Base-by-base conservation (phyloP, 2,888 invertebrate genomes). In the Thalpophila matura region DNA sequence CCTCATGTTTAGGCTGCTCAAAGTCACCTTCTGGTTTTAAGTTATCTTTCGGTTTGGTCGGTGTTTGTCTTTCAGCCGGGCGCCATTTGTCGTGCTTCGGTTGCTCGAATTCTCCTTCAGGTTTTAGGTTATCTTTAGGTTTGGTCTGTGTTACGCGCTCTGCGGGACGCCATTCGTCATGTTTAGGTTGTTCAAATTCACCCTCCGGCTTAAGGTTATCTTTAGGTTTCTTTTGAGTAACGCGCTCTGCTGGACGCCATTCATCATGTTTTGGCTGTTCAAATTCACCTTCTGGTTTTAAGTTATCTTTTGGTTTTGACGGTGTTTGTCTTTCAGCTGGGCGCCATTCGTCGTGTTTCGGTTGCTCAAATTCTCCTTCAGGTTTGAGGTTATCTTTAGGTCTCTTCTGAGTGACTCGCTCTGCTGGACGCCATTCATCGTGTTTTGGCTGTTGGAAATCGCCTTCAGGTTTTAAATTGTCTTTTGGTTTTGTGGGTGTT, bases 221-320 rank as follows among this genome's bases (percentile, higher is more conserved):
- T 3, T 89, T 76, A 0, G 92, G 95, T 68, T 87, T 93, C 9
- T 84, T 91, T 0, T 7, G 64, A 0, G 43, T 51, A 4, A 9
- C 50, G 0, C 68, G 27, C 6, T 74, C 69, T 1, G 66, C 69
- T 0, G 69, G 69, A 1, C 55, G 62, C 70, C 70, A 70, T 22
- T 63, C 38, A 0, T 77, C 78, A 0, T 66, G 64, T 5, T 73
- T 73, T 78, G 38, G 82, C 82, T 72, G 59, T 85, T 82, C 74
- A 74, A 59, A 93, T 74, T 74, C 95, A 1, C 96, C 96, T 84
- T 97, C 96, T 0, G 96, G 95, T 47, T 87, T 89, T 0, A 97
- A 80, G 68, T 95, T 95, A 70, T 95, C 95, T 18, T 73, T 14
- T 0, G 84, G 85, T 54, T 79, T 85, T 3, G 74, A 82, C 12